Evolutionary conservation across 2,113 vertebrate species (phyloP).

Genomic region (Hippocampus mohnikei): DNA sequence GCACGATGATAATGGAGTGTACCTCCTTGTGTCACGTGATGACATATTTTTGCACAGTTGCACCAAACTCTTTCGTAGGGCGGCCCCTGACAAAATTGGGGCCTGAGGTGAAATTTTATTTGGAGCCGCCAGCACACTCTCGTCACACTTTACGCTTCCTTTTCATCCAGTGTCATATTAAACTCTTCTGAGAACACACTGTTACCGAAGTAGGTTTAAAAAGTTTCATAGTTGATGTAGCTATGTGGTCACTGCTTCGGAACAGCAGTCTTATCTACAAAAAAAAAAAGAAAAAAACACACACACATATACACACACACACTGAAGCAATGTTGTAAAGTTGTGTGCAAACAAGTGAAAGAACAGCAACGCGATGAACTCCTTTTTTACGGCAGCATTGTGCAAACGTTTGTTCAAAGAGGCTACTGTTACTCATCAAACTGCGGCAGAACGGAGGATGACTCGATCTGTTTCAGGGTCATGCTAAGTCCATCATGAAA

Average conservation of each 20-base stretch:
- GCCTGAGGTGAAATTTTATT: too few species aligned
- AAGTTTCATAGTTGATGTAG: too few species aligned
- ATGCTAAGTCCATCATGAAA: background rate
- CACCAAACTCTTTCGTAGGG: too few species aligned
- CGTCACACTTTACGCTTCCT: too few species aligned
- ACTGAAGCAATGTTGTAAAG: constrained; percentile 2
- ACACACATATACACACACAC: background rate
- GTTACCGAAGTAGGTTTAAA: too few species aligned
- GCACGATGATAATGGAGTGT: too few species aligned
- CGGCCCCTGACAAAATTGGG: too few species aligned
- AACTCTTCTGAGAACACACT: too few species aligned
- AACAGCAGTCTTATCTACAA: background rate
- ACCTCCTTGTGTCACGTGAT: too few species aligned
- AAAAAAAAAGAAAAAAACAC: background rate
- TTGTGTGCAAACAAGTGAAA: constrained; percentile 8
- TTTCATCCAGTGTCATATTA: too few species aligned
- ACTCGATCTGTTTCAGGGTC: constrained; percentile 1
- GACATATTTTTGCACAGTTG: too few species aligned
- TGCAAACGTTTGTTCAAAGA: background rate
- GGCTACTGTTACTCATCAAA: constrained; percentile 13
- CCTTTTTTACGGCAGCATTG: background rate
- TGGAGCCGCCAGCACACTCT: too few species aligned
- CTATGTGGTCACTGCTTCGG: background rate
- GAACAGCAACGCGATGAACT: background rate
- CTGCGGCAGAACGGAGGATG: background rate